A percentile compares a stretch with the other conserved stretches of the same genome.
Evolutionary conservation across 2,113 vertebrate genomes (phyloP).

Genomic region (Prunella fulvescens): DNA sequence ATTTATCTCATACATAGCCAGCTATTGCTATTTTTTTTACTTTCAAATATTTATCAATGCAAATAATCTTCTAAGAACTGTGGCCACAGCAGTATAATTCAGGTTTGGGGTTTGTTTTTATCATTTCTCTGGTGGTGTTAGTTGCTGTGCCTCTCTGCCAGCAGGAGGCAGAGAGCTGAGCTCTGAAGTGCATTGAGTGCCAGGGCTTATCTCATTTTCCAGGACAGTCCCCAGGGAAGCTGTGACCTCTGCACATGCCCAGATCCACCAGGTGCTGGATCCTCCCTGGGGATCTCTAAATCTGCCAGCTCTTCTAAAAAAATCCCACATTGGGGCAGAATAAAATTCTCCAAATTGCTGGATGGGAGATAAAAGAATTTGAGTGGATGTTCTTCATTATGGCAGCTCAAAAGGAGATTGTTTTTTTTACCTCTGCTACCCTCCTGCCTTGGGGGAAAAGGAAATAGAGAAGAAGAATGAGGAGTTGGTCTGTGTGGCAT

Average conservation of each 20-base stretch:
- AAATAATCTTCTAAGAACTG: not conserved
- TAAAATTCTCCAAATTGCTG: not conserved
- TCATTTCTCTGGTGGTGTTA: accelerated
- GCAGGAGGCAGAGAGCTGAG: not conserved
- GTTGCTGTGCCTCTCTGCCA: not conserved
- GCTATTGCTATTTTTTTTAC: not conserved
- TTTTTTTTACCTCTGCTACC: not conserved
- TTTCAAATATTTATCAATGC: not conserved
- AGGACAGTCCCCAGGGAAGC: accelerated
- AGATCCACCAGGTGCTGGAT: not conserved
- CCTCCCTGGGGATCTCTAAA: not conserved
- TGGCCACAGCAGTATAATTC: not conserved
- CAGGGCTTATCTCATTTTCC: not conserved
- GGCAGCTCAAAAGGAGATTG: not conserved
- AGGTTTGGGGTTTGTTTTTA: not conserved
- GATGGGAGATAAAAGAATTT: not conserved
- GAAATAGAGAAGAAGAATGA: not conserved
- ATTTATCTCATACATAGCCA: not conserved
- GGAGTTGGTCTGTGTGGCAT: not conserved
- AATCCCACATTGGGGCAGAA: accelerated
- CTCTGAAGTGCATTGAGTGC: not conserved
- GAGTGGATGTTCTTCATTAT: not conserved
- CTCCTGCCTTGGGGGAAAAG: not conserved
- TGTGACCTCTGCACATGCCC: not conserved
- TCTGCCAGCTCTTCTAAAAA: not conserved